A percentile compares a stretch with the other conserved stretches of the same genome.
These are phyloP conservation scores for Gasteruption jaculator DNA, from an alignment of 2,888 invertebrate genomes.

Conservation along the genomic window DNA sequence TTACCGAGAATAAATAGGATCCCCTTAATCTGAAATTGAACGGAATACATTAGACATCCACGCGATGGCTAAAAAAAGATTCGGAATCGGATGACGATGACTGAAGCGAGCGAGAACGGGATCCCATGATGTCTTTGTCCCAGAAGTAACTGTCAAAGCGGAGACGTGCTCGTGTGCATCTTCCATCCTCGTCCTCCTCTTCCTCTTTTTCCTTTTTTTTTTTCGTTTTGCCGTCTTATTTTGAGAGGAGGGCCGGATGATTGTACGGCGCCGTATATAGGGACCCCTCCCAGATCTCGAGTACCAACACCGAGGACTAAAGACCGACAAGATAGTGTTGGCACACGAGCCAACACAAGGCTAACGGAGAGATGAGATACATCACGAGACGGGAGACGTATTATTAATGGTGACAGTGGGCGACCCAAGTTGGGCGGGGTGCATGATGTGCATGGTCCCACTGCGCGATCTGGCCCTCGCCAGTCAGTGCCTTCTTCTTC, in stretches of 20 bases:
- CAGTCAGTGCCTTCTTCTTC: conserved; percentile 25
- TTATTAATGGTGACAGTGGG: conserved; percentile 53
- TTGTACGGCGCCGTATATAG: too few species aligned
- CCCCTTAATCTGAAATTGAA: too few species aligned
- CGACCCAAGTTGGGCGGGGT: conserved; percentile 51
- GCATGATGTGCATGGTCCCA: conserved; percentile 35
- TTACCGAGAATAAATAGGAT: too few species aligned
- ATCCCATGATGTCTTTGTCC: conserved; percentile 29
- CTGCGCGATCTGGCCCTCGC: conserved; percentile 32
- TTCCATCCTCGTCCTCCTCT: conserved; percentile 12
- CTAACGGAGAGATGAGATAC: conserved; percentile 46
- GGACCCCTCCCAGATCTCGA: conserved; percentile 26
- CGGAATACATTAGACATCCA: too few species aligned
- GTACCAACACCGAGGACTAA: conserved; percentile 33
- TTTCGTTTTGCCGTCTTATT: too few species aligned
- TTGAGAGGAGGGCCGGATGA: too few species aligned
- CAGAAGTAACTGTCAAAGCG: conserved; percentile 27
- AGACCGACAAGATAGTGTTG: conserved; percentile 29
- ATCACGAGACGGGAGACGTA: conserved; percentile 51
- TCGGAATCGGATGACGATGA: too few species aligned
- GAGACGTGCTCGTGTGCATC: conserved; percentile 15
- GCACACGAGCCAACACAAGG: conserved; percentile 26
- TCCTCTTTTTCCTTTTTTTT: conserved; percentile 11
- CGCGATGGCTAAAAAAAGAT: too few species aligned
- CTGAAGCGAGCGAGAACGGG: background rate